Conservation (phyloP, 2,797 vertebrate species). For the Eidolon dupreanum region DNA sequence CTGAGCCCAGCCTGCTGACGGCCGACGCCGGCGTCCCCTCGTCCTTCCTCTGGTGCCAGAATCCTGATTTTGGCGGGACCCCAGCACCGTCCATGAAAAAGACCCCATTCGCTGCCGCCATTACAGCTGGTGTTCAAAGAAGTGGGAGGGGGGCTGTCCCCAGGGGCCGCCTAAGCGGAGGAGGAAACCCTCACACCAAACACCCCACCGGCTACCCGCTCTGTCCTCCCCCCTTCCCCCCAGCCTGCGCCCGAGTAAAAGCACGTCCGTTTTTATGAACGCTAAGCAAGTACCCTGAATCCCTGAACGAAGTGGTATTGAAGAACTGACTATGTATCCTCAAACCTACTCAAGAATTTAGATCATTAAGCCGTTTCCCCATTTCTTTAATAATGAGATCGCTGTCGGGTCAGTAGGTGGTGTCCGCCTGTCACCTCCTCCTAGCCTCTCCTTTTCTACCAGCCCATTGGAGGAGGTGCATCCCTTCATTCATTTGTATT, state of each 20-base stretch:
- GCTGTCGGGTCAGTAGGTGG: accelerated
- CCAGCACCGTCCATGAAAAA: accelerated
- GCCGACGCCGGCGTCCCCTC: accelerated
- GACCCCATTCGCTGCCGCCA: accelerated
- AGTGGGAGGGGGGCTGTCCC: neutral
- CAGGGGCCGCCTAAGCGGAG: neutral
- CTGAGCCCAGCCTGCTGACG: accelerated
- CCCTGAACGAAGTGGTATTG: accelerated
- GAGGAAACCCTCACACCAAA: neutral
- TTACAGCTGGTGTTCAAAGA: neutral
- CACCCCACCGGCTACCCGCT: accelerated
- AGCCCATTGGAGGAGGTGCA: accelerated
- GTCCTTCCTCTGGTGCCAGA: neutral
- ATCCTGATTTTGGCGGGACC: accelerated
- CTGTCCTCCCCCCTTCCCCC: no score
- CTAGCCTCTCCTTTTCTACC: neutral
- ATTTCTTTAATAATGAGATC: neutral
- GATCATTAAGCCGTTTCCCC: neutral
- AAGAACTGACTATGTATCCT: neutral
- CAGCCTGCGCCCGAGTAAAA: neutral
- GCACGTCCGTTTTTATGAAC: accelerated
- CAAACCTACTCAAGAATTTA: neutral
- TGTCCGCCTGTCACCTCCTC: accelerated
- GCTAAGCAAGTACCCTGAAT: accelerated
- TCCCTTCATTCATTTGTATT: no score